Conservation (phyloP, 2,113 vertebrate genomes). For the Rostratula benghalensis region DNA sequence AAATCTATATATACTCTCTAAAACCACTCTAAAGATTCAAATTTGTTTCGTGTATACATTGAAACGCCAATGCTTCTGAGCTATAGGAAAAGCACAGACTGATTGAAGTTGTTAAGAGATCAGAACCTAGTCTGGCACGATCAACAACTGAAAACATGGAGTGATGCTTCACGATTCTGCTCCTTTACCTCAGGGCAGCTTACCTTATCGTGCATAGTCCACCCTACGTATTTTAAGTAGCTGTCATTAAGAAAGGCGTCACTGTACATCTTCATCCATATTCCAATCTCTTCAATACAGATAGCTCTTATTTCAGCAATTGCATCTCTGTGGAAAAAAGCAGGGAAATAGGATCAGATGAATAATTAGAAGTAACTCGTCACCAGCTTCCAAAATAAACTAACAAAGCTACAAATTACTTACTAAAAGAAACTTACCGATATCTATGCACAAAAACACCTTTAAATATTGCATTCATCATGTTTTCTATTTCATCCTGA, state of each 20-base stretch:
- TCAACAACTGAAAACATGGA: background rate
- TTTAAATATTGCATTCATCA: constrained; percentile 99
- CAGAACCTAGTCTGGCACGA: background rate
- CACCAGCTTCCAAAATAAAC: background rate
- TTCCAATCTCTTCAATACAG: constrained; percentile 98
- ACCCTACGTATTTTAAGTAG: constrained; percentile 98
- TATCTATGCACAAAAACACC: constrained; percentile 99
- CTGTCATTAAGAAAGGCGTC: constrained; percentile 99
- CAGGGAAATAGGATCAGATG: background rate
- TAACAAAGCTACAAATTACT: background rate
- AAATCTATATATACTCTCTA: background rate
- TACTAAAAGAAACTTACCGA: constrained; percentile 79
- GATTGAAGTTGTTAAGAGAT: background rate
- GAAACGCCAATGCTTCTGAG: background rate
- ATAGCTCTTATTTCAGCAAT: constrained; percentile 99
- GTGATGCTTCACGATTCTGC: background rate
- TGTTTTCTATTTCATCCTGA: constrained; percentile 99
- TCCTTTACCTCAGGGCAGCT: background rate
- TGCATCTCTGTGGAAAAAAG: constrained; percentile 82
- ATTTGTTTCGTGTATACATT: background rate
- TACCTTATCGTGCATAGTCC: constrained; percentile 99
- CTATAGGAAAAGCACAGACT: background rate
- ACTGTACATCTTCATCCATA: constrained; percentile 99
- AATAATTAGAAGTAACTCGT: background rate
- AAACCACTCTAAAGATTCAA: background rate